Conservation (phyloP, 2,888 invertebrate genomes). For the Pollenia labialis region DNA sequence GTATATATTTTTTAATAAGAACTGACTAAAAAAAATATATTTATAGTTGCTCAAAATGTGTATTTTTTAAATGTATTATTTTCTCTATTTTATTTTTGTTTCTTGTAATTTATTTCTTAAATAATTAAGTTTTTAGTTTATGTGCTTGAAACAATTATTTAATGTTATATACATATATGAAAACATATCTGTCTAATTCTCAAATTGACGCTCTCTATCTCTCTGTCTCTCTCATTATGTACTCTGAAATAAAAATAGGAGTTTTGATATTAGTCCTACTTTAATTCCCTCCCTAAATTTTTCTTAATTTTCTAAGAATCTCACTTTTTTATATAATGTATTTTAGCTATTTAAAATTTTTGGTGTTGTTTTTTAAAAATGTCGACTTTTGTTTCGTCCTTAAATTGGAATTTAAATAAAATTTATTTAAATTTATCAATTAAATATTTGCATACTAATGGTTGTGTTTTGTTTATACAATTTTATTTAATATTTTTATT, state of each 20-base stretch:
- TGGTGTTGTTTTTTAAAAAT: slow-evolving; percentile 53
- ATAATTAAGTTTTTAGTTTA: slow-evolving; percentile 11
- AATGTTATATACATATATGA: slow-evolving; percentile 36
- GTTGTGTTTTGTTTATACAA: slow-evolving; percentile 75
- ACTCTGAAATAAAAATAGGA: slow-evolving; percentile 43
- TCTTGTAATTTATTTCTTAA: background rate
- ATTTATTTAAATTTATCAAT: slow-evolving; percentile 44
- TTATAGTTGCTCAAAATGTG: slow-evolving; percentile 61
- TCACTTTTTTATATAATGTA: slow-evolving; percentile 57
- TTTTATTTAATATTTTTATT: slow-evolving; percentile 57
- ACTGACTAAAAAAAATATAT: slow-evolving; percentile 44
- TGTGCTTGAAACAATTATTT: slow-evolving; percentile 37
- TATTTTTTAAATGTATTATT: slow-evolving; percentile 58
- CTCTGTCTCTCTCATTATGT: slow-evolving; percentile 40
- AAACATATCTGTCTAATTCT: slow-evolving; percentile 61
- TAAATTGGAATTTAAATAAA: slow-evolving; percentile 36
- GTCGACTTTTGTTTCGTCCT: slow-evolving; percentile 42
- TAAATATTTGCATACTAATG: slow-evolving; percentile 64
- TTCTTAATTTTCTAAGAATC: slow-evolving; percentile 68
- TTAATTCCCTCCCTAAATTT: background rate
- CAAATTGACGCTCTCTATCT: slow-evolving; percentile 50
- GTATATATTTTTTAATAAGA: slow-evolving; percentile 61
- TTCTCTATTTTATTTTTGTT: too few relatives aligned
- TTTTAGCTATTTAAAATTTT: slow-evolving; percentile 51
- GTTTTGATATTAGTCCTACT: slow-evolving; percentile 26